phyloP scores from a whole-genome alignment of 2,797 vertebrate species.

The Diceros bicornis region DNA sequence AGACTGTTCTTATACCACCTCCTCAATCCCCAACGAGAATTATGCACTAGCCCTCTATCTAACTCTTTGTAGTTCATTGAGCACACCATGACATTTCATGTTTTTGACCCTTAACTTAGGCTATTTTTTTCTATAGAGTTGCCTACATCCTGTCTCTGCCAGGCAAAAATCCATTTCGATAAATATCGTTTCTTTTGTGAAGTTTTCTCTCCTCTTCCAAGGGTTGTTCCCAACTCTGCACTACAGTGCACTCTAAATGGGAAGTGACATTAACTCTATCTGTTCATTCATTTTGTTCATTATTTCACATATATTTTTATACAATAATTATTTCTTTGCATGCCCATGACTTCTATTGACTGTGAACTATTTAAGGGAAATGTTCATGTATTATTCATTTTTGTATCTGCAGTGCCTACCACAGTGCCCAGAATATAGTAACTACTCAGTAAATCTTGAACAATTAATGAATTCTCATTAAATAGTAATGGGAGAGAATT shows the following conservation, averaged over 20 bases:
- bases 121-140: neutral
- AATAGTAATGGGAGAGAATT: neutral
- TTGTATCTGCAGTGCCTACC: neutral
- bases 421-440: constrained; percentile 20
- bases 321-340: constrained; percentile 7
- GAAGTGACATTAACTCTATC: neutral
- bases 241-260: neutral
- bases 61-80: neutral
- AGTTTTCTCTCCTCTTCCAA: neutral
- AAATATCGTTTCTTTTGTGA: neutral
- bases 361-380: neutral
- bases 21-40: neutral
- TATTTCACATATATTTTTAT: neutral
- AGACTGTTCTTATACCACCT: neutral
- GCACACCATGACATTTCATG: neutral
- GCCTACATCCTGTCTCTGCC: neutral
- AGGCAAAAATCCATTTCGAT: neutral
- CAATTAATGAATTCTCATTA: constrained; percentile 44
- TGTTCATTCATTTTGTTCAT: neutral
- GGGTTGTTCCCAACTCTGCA: neutral
- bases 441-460: constrained; percentile 48
- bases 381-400: constrained; percentile 40
- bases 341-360: neutral
- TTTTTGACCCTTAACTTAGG: neutral
- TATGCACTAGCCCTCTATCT: neutral